Evolutionary conservation across 2,888 invertebrate species (phyloP).

Genomic region (Sthenelais limicola): DNA sequence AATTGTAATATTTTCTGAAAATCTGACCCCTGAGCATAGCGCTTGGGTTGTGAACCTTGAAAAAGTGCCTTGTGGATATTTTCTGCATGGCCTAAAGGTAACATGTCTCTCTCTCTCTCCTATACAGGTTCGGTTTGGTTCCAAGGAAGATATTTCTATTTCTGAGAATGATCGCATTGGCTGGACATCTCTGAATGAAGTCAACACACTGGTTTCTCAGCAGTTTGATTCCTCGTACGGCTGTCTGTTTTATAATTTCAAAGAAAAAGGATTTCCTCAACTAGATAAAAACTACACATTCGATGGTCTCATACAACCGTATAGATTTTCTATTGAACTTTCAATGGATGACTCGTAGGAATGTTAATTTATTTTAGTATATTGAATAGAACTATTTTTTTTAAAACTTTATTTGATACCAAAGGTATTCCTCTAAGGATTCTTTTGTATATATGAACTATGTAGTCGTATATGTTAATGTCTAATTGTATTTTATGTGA

Average conservation of each 20-base stretch:
- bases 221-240: constrained; percentile 15
- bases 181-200: neutral
- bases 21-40: too few relatives aligned
- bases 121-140: neutral
- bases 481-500: too few relatives aligned
- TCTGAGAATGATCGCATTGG: neutral
- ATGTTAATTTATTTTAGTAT: neutral
- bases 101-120: too few relatives aligned
- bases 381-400: too few relatives aligned
- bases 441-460: too few relatives aligned
- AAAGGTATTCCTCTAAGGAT: too few relatives aligned
- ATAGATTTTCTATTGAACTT: neutral
- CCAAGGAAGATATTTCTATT: neutral
- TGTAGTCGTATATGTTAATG: too few relatives aligned
- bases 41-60: too few relatives aligned
- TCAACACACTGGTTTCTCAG: neutral
- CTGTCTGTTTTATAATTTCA: neutral
- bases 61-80: too few relatives aligned
- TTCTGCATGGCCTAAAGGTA: too few relatives aligned
- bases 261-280: neutral
- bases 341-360: neutral
- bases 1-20: too few relatives aligned
- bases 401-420: too few relatives aligned
- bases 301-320: constrained; percentile 19
- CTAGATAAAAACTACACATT: constrained; percentile 8